These are phyloP conservation scores for Apoda limacodes DNA, from an alignment of 2,888 invertebrate species.

Conservation along the genomic window DNA sequence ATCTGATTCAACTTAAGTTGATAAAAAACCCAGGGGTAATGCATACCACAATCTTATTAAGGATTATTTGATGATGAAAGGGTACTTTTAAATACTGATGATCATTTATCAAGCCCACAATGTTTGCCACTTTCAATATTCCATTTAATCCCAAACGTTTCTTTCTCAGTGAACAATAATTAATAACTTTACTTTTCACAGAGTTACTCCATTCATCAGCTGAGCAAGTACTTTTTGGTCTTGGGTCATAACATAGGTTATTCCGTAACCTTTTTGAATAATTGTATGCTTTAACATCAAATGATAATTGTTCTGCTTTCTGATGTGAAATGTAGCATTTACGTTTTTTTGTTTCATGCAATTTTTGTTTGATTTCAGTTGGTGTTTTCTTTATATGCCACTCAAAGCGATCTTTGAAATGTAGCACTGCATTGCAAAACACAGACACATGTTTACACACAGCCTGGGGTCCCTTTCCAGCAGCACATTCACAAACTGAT, in stretches of 20 bases:
- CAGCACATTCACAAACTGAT: conserved; percentile 7
- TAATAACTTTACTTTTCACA: conserved; percentile 2
- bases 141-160: conserved; percentile 1
- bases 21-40: too few relatives aligned
- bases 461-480: conserved; percentile 7
- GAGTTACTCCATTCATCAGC: conserved; percentile 2
- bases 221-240: too few relatives aligned
- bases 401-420: conserved; percentile 2
- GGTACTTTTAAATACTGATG: conserved; percentile 3
- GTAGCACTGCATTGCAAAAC: conserved; percentile 7
- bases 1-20: too few relatives aligned
- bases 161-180: conserved; percentile 1
- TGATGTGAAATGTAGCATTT: conserved; percentile 6
- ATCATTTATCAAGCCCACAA: conserved; percentile 4
- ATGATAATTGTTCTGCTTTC: conserved; percentile 9
- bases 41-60: conserved; percentile 2
- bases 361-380: conserved; percentile 8
- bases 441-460: conserved; percentile 8
- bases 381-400: too few relatives aligned
- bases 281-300: conserved; percentile 3
- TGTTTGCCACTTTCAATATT: conserved; percentile 3
- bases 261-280: conserved; percentile 1
- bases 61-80: conserved; percentile 4
- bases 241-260: background rate
- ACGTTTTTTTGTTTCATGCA: conserved; percentile 9